These are phyloP conservation scores for Ancistrus triradiatus DNA, from an alignment of 2,113 vertebrate species.

Conservation along the genomic window DNA sequence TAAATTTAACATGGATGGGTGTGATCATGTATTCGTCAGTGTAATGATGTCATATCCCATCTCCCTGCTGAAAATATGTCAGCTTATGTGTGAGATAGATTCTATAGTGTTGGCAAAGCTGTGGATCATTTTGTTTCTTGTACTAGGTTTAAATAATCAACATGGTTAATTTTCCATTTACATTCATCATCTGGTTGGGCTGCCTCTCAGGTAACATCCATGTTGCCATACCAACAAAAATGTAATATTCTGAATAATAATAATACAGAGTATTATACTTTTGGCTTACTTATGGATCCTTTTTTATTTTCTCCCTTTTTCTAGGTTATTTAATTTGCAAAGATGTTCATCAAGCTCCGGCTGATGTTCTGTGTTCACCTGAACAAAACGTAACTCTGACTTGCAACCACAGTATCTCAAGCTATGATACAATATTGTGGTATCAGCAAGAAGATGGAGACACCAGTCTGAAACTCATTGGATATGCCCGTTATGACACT, in stretches of 20 bases:
- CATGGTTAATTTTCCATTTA: neutral
- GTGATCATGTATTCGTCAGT: too few relatives aligned
- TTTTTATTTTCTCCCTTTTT: neutral
- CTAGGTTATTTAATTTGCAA: neutral
- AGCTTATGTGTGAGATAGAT: neutral
- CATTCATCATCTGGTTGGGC: neutral
- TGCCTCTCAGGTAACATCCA: slow-evolving; percentile 28
- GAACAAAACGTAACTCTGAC: slow-evolving; percentile 21
- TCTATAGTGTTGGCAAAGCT: neutral
- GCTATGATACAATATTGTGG: slow-evolving; percentile 32
- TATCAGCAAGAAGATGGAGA: slow-evolving; percentile 31
- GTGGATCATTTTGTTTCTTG: neutral
- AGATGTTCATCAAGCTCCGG: slow-evolving; percentile 26
- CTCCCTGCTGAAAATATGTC: neutral
- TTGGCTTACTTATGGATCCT: neutral
- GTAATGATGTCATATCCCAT: slow-evolving; percentile 8
- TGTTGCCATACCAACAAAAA: neutral
- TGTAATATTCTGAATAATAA: too few relatives aligned
- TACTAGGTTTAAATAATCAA: neutral
- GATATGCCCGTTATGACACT: slow-evolving; percentile 12
- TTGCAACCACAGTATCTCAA: slow-evolving; percentile 32
- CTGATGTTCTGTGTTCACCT: slow-evolving; percentile 6
- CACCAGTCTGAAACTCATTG: slow-evolving; percentile 34
- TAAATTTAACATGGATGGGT: too few relatives aligned
- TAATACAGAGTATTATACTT: neutral